These are phyloP conservation scores for Oscheius sp. DNA, from an alignment of 2,888 invertebrate species.

Conservation along the genomic window DNA sequence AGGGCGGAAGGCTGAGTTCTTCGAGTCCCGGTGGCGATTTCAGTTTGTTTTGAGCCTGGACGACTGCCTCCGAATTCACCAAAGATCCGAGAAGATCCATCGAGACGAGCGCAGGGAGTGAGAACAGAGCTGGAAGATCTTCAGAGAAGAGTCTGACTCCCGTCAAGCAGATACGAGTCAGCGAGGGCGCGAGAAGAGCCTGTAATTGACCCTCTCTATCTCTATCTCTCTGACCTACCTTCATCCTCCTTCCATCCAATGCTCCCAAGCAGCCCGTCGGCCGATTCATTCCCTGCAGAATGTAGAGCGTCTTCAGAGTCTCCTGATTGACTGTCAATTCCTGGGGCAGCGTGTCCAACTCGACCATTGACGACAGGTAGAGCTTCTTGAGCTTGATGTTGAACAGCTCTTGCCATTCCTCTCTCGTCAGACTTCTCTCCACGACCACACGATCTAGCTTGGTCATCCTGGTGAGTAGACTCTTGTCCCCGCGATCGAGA, in stretches of 20 bases:
- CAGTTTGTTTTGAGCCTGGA: too few species aligned
- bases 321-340: too few species aligned
- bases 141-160: constrained; percentile 42
- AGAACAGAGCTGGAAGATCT: constrained; percentile 28
- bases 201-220: constrained; percentile 2
- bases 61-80: constrained; percentile 34
- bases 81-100: constrained; percentile 47
- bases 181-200: constrained; percentile 33
- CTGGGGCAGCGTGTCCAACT: too few species aligned
- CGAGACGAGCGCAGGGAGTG: constrained; percentile 36
- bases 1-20: constrained; percentile 5
- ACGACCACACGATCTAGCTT: background rate
- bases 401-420: background rate
- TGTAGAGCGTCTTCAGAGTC: background rate
- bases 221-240: background rate
- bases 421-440: background rate
- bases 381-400: constrained; percentile 9
- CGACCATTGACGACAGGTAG: too few species aligned
- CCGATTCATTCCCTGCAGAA: constrained; percentile 1
- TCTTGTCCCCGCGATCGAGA: background rate
- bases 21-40: background rate
- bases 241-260: background rate
- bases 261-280: background rate
- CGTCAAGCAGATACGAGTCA: constrained; percentile 43
- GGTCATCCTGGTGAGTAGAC: background rate